Conservation (phyloP, 2,888 invertebrate genomes). For the Thumatha senex region DNA sequence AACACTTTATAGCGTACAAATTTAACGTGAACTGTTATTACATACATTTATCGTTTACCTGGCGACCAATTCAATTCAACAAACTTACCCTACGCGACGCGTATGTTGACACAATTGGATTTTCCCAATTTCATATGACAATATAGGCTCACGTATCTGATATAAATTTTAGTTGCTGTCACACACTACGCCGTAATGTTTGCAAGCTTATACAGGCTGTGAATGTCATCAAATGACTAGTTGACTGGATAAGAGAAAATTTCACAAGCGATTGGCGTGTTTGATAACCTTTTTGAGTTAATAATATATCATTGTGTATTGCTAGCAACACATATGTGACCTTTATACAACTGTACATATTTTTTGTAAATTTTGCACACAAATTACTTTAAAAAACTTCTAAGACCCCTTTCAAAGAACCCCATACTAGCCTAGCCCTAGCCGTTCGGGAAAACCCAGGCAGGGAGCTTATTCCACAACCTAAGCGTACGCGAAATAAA, state of each 20-base stretch:
- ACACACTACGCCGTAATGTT: conserved; percentile 43
- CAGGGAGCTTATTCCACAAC: no score
- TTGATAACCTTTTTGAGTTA: not conserved
- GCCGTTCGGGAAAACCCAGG: no score
- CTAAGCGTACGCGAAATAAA: no score
- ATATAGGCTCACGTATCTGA: conserved; percentile 53
- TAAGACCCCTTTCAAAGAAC: no score
- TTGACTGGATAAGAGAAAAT: conserved; percentile 13
- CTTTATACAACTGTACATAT: no score
- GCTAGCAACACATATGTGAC: no score
- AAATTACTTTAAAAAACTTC: no score
- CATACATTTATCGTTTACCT: conserved; percentile 65
- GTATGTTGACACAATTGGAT: conserved; percentile 63
- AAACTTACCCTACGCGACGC: conserved; percentile 50
- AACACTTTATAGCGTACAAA: conserved; percentile 52
- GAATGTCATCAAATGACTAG: conserved; percentile 31
- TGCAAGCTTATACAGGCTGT: conserved; percentile 39
- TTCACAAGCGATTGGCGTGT: conserved; percentile 17
- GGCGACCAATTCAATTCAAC: conserved; percentile 61
- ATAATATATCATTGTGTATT: no score
- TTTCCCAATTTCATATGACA: conserved; percentile 65
- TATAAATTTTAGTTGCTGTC: conserved; percentile 53
- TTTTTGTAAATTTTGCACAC: no score
- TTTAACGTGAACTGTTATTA: conserved; percentile 57
- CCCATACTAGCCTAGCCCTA: no score